phyloP scores from a whole-genome alignment of 2,888 invertebrate genomes.

The Dioctria rufipes region DNA sequence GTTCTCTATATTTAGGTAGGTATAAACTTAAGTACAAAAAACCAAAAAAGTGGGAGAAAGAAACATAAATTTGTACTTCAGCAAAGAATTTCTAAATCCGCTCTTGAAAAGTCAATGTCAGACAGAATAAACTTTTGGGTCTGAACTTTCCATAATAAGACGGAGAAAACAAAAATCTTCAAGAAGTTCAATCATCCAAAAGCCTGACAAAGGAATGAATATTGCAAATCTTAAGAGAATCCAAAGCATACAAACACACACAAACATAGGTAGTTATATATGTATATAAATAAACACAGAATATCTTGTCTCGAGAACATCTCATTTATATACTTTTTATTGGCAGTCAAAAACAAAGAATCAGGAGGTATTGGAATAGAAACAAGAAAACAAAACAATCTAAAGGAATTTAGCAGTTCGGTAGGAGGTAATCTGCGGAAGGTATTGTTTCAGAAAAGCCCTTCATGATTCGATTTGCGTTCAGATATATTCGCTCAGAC shows the following conservation, averaged over 20 bases:
- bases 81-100: slow-evolving; percentile 13
- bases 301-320: slow-evolving; percentile 26
- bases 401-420: slow-evolving; percentile 2
- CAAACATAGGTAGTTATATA: too few species aligned
- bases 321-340: slow-evolving; percentile 29
- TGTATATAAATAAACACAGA: neutral
- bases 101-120: slow-evolving; percentile 14
- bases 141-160: neutral
- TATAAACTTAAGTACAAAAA: too few species aligned
- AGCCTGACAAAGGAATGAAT: slow-evolving; percentile 7
- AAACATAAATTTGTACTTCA: neutral
- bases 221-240: slow-evolving; percentile 28
- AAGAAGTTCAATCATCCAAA: slow-evolving; percentile 40
- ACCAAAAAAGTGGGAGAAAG: too few species aligned
- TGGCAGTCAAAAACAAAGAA: slow-evolving; percentile 4
- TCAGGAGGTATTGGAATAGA: slow-evolving; percentile 20
- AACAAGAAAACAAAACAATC: neutral
- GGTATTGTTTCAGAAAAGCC: slow-evolving; percentile 36
- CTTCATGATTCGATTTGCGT: slow-evolving; percentile 14
- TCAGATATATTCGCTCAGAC: neutral
- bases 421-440: slow-evolving; percentile 17
- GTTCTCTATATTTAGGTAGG: too few species aligned
- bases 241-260: neutral
- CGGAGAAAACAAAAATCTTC: slow-evolving; percentile 3
- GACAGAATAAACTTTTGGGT: slow-evolving; percentile 5